Evolutionary conservation across 2,888 invertebrate species (phyloP), one percentile per base, ranked within the genome.

Genomic region (Nudaria mundana): DNA sequence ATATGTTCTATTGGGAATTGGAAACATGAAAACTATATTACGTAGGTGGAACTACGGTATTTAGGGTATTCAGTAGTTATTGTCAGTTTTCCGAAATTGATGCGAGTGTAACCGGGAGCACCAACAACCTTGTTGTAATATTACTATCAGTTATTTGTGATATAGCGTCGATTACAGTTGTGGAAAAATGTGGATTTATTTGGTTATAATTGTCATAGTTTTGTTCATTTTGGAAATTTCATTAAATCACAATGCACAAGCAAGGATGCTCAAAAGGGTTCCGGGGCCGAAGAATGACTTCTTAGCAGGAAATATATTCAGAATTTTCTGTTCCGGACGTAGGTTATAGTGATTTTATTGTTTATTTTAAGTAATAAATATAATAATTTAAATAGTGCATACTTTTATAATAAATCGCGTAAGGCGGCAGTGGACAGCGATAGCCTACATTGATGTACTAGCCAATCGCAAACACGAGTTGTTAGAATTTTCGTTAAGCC

Each of bases 201-300:
- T 66, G 22, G 11, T 52, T 5, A 7, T 24, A 0, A 10, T 50
- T 13, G 11, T 32, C 13, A 23, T 54, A 33, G 29, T 54, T 12
- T 40, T 63, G 28, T 47, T 54, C 35, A 28, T 53, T 25, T n/a
- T 65, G 30, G 48, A 66, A 38, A 13, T 61, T 13, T 42, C 52
- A 4, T 42, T 55, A 0, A 66, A 66, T 41, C 48, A 58, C 30
- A 65, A 64, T 46, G 38, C 38, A 29, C 47, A 33, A n/a, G 74
- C 76, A 13, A 48, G 63, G 26, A 24, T 66, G 32, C 30, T 76
- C 4, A 52, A 46, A 22, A 71, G 63, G 42, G 52, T 78, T 7
- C 79, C 79, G 0, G 77, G 76, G n/a, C 67, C 75, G 0, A 42
- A 47, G 6, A 47, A 58, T 30, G 36, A 48, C 6, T 75, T 75